A percentile compares a stretch with the other conserved stretches of the same genome.
These are phyloP conservation scores for Cyprinella venusta DNA, from an alignment of 2,797 vertebrate species.

Conservation along the genomic window DNA sequence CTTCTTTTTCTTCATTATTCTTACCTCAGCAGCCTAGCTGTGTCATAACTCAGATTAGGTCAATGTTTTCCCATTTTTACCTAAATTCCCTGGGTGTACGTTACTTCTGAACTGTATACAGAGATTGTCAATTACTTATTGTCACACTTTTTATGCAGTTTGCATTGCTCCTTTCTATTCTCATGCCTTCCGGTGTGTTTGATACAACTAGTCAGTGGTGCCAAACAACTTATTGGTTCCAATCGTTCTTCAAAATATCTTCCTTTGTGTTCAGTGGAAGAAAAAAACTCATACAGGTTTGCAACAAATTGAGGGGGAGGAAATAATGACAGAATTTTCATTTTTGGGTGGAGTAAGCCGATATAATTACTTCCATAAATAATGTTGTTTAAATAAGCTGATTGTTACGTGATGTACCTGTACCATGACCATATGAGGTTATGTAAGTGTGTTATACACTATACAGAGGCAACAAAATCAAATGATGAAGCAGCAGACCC, in stretches of 20 bases:
- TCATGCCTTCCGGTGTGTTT: neutral
- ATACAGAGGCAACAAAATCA: neutral
- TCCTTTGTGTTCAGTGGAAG: too few species aligned
- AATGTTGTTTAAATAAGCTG: neutral
- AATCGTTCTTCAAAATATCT: too few species aligned
- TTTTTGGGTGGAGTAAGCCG: neutral
- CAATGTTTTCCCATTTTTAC: neutral
- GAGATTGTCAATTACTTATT: neutral
- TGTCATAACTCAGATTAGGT: neutral
- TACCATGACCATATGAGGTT: neutral
- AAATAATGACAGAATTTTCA: too few species aligned
- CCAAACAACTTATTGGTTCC: too few species aligned
- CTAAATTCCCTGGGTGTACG: neutral
- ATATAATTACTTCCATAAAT: neutral
- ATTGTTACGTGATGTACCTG: neutral
- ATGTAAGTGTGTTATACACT: neutral
- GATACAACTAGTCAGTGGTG: too few species aligned
- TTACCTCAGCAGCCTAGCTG: neutral
- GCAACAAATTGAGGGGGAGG: too few species aligned
- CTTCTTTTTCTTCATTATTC: constrained; percentile 6
- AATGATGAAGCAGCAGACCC: neutral
- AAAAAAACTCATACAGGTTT: too few species aligned
- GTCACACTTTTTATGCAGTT: neutral
- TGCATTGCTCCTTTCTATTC: constrained; percentile 2
- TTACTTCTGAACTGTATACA: too few species aligned